phyloP scores from a whole-genome alignment of 2,888 invertebrate genomes.

The Drosophila borborema region DNA sequence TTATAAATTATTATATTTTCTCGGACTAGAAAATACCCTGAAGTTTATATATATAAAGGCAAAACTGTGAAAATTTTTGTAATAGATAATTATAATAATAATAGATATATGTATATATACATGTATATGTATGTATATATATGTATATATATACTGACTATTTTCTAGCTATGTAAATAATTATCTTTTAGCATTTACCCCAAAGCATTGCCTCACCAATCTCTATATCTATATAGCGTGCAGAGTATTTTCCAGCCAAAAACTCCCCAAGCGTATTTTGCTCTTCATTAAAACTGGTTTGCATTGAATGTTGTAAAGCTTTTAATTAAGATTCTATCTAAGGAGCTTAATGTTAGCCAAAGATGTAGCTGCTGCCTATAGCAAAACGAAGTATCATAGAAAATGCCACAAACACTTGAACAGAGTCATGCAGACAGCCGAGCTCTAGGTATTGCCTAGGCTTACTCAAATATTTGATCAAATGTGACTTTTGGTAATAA shows the following conservation, averaged over 20 bases:
- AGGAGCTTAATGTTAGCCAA: neutral
- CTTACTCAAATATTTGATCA: neutral
- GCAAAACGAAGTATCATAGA: neutral
- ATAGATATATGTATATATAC: too few species aligned
- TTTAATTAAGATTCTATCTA: constrained; percentile 7
- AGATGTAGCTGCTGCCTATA: neutral
- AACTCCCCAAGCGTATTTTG: neutral
- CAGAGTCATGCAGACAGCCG: neutral
- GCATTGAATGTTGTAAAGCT: neutral
- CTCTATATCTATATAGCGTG: neutral
- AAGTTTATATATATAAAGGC: too few species aligned
- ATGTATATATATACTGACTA: too few species aligned
- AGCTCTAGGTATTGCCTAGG: neutral
- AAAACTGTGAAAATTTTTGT: too few species aligned
- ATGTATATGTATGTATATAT: too few species aligned
- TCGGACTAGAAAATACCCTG: too few species aligned
- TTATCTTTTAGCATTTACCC: too few species aligned
- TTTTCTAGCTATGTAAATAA: too few species aligned
- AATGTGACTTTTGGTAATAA: neutral
- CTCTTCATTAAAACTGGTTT: neutral
- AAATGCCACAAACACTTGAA: neutral
- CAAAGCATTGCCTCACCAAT: too few species aligned
- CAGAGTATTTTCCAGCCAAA: neutral
- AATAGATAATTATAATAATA: too few species aligned
- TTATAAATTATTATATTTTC: too few species aligned